phyloP scores from a whole-genome alignment of 2,888 invertebrate genomes.

The Caenorhabditis sinica region DNA sequence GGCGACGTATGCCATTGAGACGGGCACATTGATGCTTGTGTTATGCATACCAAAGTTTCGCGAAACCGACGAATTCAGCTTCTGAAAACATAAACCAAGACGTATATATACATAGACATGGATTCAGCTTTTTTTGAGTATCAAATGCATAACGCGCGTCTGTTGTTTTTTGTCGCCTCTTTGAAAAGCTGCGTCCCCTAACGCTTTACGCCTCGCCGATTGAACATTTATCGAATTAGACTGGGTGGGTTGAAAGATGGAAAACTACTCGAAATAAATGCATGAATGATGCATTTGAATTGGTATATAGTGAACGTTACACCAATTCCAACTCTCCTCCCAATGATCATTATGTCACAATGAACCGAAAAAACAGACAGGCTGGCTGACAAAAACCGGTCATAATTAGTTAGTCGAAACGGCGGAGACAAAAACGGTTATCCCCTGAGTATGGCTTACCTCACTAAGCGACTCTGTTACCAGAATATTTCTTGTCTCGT shows the following conservation, averaged over 20 bases:
- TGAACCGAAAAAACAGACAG: background rate
- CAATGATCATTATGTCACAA: slow-evolving; percentile 48
- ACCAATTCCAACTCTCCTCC: slow-evolving; percentile 14
- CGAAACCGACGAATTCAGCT: slow-evolving; percentile 57
- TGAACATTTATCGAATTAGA: slow-evolving; percentile 62
- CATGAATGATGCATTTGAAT: slow-evolving; percentile 50
- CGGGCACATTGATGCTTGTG: slow-evolving; percentile 72
- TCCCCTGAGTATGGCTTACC: slow-evolving; percentile 48
- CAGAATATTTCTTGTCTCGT: slow-evolving; percentile 74
- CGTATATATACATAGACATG: slow-evolving; percentile 32
- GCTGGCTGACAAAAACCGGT: slow-evolving; percentile 44
- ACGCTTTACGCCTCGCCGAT: slow-evolving; percentile 49
- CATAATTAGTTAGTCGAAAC: slow-evolving; percentile 46
- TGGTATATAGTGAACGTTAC: slow-evolving; percentile 50
- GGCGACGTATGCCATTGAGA: slow-evolving; percentile 72
- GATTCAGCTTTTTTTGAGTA: slow-evolving; percentile 27
- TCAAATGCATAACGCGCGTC: slow-evolving; percentile 33
- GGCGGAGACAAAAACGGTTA: slow-evolving; percentile 36
- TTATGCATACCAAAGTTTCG: slow-evolving; percentile 72
- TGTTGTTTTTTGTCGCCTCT: background rate
- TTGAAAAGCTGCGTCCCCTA: background rate
- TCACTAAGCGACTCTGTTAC: slow-evolving; percentile 71
- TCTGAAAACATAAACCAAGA: slow-evolving; percentile 55
- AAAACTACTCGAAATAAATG: slow-evolving; percentile 49
- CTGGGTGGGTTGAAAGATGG: slow-evolving; percentile 13